phyloP scores from a whole-genome alignment of 2,888 invertebrate species.

The Lepidonotus clava region DNA sequence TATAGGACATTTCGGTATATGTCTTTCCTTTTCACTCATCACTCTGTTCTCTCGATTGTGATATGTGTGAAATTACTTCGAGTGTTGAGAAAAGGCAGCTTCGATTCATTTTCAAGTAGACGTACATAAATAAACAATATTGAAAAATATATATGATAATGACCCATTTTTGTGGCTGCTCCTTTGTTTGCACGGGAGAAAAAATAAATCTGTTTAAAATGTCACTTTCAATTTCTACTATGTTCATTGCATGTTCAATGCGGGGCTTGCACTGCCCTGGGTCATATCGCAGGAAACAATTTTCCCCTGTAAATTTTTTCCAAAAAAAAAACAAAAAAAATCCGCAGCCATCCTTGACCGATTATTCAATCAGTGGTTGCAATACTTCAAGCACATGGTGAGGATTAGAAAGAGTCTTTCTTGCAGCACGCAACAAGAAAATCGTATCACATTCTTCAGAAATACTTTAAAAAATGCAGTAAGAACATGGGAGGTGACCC shows the following conservation, averaged over 20 bases:
- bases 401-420: background rate
- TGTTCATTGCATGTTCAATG: background rate
- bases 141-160: background rate
- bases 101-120: background rate
- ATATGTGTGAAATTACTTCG: conserved; percentile 2
- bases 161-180: background rate
- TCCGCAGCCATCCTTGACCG: background rate
- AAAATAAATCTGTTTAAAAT: background rate
- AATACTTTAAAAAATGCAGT: conserved; percentile 23
- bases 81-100: background rate
- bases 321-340: background rate
- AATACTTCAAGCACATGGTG: background rate
- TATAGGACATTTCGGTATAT: conserved; percentile 1
- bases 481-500: background rate
- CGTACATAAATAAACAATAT: background rate
- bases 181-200: background rate
- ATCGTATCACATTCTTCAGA: background rate
- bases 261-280: background rate
- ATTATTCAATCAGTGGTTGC: background rate
- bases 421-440: background rate
- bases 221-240: background rate
- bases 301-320: background rate
- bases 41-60: background rate
- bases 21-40: background rate
- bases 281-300: background rate